Percentiles rank a stretch among this genome's conserved stretches.
Conservation (phyloP, 2,888 invertebrate genomes). For the Polyploca ridens region DNA sequence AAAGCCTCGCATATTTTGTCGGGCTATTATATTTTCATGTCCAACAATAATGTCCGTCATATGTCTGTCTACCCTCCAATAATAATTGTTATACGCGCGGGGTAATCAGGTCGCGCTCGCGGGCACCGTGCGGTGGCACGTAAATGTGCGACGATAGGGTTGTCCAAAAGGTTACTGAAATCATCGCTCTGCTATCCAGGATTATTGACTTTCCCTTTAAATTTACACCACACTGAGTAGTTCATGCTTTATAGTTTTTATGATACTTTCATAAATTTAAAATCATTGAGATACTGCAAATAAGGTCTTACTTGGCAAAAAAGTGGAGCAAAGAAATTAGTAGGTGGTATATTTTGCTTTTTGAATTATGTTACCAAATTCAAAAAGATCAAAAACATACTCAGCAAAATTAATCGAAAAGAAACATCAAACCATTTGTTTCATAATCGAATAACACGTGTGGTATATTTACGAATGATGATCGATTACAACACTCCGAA, state of each 20-base stretch:
- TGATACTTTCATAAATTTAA: too few species aligned
- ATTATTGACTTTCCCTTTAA: too few species aligned
- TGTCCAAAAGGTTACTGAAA: background rate
- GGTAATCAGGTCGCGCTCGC: constrained; percentile 37
- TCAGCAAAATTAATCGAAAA: background rate
- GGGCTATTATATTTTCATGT: background rate
- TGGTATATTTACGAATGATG: background rate
- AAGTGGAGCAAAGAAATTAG: too few species aligned
- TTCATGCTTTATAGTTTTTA: too few species aligned
- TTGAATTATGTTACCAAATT: background rate
- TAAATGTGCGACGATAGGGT: background rate
- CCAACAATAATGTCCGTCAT: background rate
- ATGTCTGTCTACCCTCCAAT: background rate
- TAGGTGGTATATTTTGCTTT: too few species aligned
- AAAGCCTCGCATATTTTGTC: background rate
- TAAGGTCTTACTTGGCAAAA: too few species aligned
- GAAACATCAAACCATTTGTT: constrained; percentile 6
- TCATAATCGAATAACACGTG: constrained; percentile 12
- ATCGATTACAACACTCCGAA: constrained; percentile 9
- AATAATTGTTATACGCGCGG: constrained; percentile 17
- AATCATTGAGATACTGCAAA: too few species aligned
- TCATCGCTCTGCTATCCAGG: background rate
- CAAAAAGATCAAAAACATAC: background rate
- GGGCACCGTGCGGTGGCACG: background rate
- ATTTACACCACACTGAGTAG: background rate